Conservation (phyloP, 2,113 vertebrate species). For the Campylomormyrus numenius region DNA sequence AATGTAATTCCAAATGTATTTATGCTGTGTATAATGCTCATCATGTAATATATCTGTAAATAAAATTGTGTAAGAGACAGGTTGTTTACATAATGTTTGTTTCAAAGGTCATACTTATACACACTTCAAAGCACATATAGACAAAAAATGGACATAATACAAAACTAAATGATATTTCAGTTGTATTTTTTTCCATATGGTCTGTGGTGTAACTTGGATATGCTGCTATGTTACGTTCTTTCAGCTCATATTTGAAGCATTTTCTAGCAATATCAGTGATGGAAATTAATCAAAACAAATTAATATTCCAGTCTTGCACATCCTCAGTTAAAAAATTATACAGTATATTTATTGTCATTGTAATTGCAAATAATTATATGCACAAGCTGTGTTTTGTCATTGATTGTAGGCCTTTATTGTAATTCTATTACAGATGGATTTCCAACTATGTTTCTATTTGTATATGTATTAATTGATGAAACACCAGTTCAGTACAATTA, state of each 20-base stretch:
- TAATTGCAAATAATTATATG: not conserved
- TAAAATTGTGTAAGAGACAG: not conserved
- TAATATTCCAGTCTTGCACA: not conserved
- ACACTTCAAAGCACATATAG: not conserved
- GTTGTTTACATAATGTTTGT: not conserved
- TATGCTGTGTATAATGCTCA: not conserved
- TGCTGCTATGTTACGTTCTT: not conserved
- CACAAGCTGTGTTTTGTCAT: not conserved
- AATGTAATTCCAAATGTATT: not conserved
- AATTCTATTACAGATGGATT: not conserved
- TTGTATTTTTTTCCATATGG: not conserved
- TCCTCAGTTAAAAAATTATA: not conserved
- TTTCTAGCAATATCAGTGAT: not conserved
- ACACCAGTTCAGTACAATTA: not conserved
- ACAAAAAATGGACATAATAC: not conserved
- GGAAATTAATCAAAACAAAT: not conserved
- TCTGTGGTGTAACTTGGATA: not conserved
- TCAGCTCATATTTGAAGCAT: not conserved
- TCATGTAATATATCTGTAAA: not conserved
- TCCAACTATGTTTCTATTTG: not conserved
- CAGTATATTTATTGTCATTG: not conserved
- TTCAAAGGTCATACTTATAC: not conserved
- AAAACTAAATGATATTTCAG: not conserved
- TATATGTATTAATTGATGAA: not conserved
- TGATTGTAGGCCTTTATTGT: not conserved